Conservation (phyloP, 1,140 invertebrate species). For the Papilio polyxenes region DNA sequence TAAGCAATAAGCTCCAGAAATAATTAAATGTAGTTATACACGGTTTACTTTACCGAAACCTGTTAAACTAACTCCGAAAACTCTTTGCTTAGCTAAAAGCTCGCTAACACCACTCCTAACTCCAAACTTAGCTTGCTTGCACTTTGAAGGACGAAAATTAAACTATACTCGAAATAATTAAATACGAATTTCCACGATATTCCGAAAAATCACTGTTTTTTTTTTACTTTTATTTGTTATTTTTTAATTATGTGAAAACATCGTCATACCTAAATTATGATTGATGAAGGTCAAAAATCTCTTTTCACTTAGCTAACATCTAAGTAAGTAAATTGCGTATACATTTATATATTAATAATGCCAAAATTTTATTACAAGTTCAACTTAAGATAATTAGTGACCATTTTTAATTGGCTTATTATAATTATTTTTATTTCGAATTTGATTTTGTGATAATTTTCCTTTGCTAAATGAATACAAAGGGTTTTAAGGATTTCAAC, state of each 20-base stretch:
- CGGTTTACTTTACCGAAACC: not conserved
- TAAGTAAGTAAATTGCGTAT: not conserved
- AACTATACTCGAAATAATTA: not conserved
- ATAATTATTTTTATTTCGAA: not conserved
- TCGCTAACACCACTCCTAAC: slow-evolving; percentile 14
- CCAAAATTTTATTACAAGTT: too few relatives aligned
- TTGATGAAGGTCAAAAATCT: too few relatives aligned
- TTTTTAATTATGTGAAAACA: too few relatives aligned
- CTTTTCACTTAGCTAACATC: too few relatives aligned
- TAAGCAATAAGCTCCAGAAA: not conserved
- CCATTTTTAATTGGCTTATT: not conserved
- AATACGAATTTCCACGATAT: too few relatives aligned
- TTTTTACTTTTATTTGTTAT: too few relatives aligned
- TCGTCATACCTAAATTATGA: too few relatives aligned
- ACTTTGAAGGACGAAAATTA: slow-evolving; percentile 1
- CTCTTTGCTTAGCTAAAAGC: slow-evolving; percentile 19
- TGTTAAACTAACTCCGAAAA: slow-evolving; percentile 19
- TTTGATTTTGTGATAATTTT: not conserved
- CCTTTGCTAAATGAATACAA: not conserved
- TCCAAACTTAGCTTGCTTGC: not conserved
- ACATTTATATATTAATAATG: not conserved
- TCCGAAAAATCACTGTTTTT: too few relatives aligned
- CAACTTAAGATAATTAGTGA: too few relatives aligned
- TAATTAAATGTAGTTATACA: not conserved
- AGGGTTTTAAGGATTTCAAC: slow-evolving; percentile 5